Conservation (phyloP, 1,140 invertebrate genomes). For the Temnothorax nylanderi region DNA sequence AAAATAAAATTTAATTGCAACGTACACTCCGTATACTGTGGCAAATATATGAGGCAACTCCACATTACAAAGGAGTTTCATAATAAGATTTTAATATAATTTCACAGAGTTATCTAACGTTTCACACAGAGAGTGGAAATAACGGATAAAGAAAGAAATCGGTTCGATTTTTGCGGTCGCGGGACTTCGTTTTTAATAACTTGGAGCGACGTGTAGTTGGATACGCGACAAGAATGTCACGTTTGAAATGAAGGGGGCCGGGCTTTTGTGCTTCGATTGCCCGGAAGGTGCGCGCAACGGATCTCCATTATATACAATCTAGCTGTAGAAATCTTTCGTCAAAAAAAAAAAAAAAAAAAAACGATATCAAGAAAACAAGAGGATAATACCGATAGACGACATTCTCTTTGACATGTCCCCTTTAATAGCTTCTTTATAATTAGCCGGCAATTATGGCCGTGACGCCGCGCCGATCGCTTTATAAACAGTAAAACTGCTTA, state of each 20-base stretch:
- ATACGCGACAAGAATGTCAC: conserved; percentile 72
- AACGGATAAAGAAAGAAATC: not conserved
- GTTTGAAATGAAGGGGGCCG: conserved; percentile 73
- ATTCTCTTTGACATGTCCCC: not conserved
- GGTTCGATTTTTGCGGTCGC: conserved; percentile 38
- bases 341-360: not conserved
- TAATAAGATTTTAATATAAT: not conserved
- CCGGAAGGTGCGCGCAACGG: conserved; percentile 65
- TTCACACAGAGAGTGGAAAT: not conserved
- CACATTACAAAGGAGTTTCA: not conserved
- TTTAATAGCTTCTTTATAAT: conserved; percentile 36
- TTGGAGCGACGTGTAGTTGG: conserved; percentile 64
- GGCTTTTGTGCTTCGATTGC: conserved; percentile 73
- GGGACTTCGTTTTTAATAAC: conserved; percentile 70
- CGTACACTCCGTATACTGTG: not conserved
- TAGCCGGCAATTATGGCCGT: conserved; percentile 28
- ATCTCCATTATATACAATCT: conserved; percentile 56
- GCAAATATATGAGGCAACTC: not conserved
- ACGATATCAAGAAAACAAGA: not conserved
- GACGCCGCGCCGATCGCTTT: not conserved
- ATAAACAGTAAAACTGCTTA: conserved; percentile 29
- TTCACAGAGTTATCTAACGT: not conserved
- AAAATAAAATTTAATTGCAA: conserved; percentile 18
- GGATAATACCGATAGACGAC: not conserved
- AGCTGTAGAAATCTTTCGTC: not conserved